Evolutionary conservation across 2,113 vertebrate genomes (phyloP).

Genomic region (Crocuta crocuta): DNA sequence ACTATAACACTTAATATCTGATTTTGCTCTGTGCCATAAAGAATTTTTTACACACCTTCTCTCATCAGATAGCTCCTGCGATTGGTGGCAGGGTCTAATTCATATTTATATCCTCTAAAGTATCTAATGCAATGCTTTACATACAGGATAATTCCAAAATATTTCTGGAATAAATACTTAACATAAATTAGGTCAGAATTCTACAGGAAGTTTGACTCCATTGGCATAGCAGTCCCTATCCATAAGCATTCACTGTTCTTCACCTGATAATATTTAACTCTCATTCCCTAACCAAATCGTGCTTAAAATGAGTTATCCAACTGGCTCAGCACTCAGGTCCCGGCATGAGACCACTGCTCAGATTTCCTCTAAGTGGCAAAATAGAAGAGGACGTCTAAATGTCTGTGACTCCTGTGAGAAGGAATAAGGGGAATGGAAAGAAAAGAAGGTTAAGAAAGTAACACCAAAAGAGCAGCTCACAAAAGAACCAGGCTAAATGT

Average conservation of each 20-base stretch:
- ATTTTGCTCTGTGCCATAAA: background rate
- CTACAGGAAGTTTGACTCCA: background rate
- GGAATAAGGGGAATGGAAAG: background rate
- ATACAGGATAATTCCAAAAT: background rate
- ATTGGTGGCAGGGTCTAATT: background rate
- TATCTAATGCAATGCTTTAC: background rate
- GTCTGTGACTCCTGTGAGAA: background rate
- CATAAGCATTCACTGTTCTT: background rate
- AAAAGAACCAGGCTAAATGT: background rate
- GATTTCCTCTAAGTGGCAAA: background rate
- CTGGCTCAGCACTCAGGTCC: background rate
- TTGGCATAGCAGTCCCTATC: background rate
- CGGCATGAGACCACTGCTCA: background rate
- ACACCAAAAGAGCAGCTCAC: background rate
- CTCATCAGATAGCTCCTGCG: background rate
- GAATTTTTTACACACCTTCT: background rate
- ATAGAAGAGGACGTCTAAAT: background rate
- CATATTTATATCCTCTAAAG: background rate
- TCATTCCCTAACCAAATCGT: background rate
- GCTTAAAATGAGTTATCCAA: conserved; percentile 18
- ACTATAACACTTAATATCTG: background rate
- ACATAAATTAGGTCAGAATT: background rate
- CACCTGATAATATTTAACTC: background rate
- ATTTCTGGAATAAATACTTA: conserved; percentile 29
- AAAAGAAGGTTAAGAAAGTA: background rate